Conservation (phyloP, 2,113 vertebrate species). For the Scomber japonicus region DNA sequence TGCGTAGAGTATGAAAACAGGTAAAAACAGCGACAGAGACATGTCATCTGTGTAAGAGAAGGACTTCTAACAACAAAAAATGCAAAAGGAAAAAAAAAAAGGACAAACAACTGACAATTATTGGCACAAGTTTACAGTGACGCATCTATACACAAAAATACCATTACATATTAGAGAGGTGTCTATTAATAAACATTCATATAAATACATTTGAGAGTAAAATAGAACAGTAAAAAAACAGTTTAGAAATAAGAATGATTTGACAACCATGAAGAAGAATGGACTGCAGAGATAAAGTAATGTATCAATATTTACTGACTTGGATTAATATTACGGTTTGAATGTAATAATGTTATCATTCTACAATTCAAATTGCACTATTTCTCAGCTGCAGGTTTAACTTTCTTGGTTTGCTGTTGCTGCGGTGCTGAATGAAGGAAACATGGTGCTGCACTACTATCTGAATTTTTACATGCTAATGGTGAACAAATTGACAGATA, state of each 20-base stretch:
- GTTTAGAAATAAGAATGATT: neutral
- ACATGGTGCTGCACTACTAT: neutral
- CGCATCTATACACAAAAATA: neutral
- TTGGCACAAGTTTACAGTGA: neutral
- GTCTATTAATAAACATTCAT: neutral
- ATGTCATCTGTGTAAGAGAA: constrained; percentile 9
- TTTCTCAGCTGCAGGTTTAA: neutral
- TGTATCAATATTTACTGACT: too few relatives aligned
- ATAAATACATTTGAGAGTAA: neutral
- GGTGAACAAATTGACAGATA: constrained; percentile 10
- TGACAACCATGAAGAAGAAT: constrained; percentile 2
- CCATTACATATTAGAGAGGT: too few relatives aligned
- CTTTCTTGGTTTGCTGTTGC: neutral
- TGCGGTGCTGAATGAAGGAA: neutral
- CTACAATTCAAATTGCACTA: too few relatives aligned
- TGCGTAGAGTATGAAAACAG: neutral
- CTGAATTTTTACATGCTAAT: constrained; percentile 16
- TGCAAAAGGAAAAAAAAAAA: neutral
- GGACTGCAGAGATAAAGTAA: neutral
- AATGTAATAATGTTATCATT: neutral
- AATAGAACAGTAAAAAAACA: neutral
- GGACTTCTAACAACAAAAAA: neutral
- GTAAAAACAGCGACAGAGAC: neutral
- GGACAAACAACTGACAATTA: neutral
- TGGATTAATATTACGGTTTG: neutral